Percentiles rank a stretch among this genome's conserved stretches.
Evolutionary conservation across 2,797 vertebrate genomes (phyloP).

Genomic region (Tinamus major): DNA sequence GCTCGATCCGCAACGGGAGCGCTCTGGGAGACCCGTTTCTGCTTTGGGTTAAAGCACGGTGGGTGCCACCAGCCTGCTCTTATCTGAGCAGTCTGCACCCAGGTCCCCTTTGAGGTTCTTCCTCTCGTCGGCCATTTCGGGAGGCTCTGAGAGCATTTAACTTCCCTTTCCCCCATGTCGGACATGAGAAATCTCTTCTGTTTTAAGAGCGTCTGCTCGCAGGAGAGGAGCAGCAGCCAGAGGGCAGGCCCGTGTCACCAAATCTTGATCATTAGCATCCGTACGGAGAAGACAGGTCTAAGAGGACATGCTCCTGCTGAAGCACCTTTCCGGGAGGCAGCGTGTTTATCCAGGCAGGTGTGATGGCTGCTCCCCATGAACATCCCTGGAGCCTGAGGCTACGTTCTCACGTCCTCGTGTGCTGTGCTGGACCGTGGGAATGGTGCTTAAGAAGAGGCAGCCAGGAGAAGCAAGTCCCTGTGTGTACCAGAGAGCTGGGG

Average conservation of each 20-base stretch:
- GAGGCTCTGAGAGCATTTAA: neutral
- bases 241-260: conserved; percentile 21
- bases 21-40: neutral
- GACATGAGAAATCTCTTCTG: neutral
- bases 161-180: accelerated
- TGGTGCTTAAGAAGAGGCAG: neutral
- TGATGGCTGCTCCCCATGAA: accelerated
- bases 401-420: accelerated
- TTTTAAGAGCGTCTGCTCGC: neutral
- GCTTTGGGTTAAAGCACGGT: accelerated
- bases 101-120: neutral
- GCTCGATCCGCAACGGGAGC: neutral
- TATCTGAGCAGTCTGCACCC: accelerated
- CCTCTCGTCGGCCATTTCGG: neutral
- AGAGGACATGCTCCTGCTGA: neutral
- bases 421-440: neutral
- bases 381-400: accelerated
- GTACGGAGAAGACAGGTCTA: accelerated
- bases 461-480: neutral
- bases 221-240: conserved; percentile 18
- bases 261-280: neutral
- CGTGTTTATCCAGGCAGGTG: accelerated
- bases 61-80: neutral
- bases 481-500: neutral
- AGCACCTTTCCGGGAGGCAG: neutral